Evolutionary conservation across 2,797 vertebrate genomes (phyloP).

Genomic region (Poeciliopsis paucimaculata): DNA sequence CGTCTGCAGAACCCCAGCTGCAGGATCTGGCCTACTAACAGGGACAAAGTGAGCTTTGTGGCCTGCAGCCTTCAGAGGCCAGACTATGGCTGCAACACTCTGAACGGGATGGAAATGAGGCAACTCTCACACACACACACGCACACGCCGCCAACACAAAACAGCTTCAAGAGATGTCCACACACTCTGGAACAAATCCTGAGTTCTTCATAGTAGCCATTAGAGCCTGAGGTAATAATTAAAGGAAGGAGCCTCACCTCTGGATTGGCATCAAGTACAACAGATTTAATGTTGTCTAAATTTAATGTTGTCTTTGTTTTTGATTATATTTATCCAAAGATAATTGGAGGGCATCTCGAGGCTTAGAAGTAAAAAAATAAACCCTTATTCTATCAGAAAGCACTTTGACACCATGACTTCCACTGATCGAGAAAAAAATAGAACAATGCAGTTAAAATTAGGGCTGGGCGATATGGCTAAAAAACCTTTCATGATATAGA

Average conservation of each 20-base stretch:
- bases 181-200: slow-evolving; percentile 38
- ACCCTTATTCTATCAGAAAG: not conserved
- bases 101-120: slow-evolving; percentile 72
- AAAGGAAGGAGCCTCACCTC: not conserved
- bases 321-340: not conserved
- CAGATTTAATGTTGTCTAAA: not conserved
- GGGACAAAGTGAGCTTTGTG: slow-evolving; percentile 79
- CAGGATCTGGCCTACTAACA: slow-evolving; percentile 50
- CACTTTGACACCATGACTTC: not conserved
- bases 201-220: slow-evolving; percentile 27
- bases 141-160: slow-evolving; percentile 9
- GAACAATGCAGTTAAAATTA: not conserved
- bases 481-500: too few species aligned
- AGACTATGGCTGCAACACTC: slow-evolving; percentile 63
- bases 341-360: not conserved
- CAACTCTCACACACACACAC: not conserved
- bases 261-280: not conserved
- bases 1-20: slow-evolving; percentile 62
- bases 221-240: slow-evolving; percentile 28
- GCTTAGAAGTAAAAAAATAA: not conserved
- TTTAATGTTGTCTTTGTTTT: not conserved
- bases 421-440: not conserved
- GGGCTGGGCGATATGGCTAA: too few species aligned
- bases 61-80: slow-evolving; percentile 49
- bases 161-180: slow-evolving; percentile 14